Evolutionary conservation across 2,113 vertebrate genomes (phyloP), one percentile per base, ranked within the genome.

Genomic region (Philantomba maxwellii): DNA sequence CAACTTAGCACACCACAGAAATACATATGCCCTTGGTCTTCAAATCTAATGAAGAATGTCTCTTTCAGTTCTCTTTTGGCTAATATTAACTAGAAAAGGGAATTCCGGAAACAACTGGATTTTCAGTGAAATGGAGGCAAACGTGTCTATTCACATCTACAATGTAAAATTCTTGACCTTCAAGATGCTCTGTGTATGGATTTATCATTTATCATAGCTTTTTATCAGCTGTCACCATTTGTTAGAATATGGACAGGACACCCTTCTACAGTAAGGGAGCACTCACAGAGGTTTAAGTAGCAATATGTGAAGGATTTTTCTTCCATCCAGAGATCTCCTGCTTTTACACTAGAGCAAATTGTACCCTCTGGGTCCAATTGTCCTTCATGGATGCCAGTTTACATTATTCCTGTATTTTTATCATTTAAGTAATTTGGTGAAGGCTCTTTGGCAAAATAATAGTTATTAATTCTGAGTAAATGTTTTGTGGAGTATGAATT

Each of bases 391-490:
- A 95, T 92, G 7, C 0, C 83, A 93, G 3, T 91, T 97, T 90
- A 97, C 36, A 86, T 89, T 55, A 92, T 1, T 3, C n/a, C 60
- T 97, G 36, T 43, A 70, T 94, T 98, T 94, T 87, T 81, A 88
- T 30, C 62, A 96, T 96, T 98, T 96, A 92, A 97, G 58, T 66
- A 81, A 83, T 95, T 98, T 93, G 86, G 60, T 36, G 49, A 96
- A 43, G 26, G 1, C 91, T 97, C 78, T 55, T 89, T 97, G 53
- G 7, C 43, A 86, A 94, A 87, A 84, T 94, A 95, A 85, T 90
- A 85, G 82, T 97, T 93, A 94, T 49, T 92, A 94, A 96, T 97
- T 97, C n/a, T 87, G 87, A 70, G 43, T 96, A 98, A 98, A 97
- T 62, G 43, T 89, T 97, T 87, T 96, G 43, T 83, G 73, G 84